These are phyloP conservation scores for Mycteria americana DNA, from an alignment of 2,797 vertebrate species.

Conservation along the genomic window DNA sequence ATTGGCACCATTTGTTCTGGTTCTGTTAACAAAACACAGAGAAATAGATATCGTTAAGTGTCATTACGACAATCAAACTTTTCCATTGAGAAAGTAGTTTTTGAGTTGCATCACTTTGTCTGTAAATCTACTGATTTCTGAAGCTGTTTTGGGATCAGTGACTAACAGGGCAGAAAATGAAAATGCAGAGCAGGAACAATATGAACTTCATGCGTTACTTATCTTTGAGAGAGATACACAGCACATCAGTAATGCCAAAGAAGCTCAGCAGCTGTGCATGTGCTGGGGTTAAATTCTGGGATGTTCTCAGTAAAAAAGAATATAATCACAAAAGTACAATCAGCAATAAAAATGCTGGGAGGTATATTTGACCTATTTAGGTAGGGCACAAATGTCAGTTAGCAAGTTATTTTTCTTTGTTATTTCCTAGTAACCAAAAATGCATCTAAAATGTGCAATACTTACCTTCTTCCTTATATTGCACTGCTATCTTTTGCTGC, in stretches of 20 bases:
- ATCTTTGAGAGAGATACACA: neutral
- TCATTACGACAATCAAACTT: neutral
- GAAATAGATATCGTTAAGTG: neutral
- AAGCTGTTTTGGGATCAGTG: conserved; percentile 32
- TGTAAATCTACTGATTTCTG: conserved; percentile 30
- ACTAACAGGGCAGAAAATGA: conserved; percentile 38
- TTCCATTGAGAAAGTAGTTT: neutral
- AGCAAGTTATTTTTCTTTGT: neutral
- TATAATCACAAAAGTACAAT: neutral
- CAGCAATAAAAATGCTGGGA: neutral
- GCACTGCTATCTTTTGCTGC: neutral
- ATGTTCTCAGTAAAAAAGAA: neutral
- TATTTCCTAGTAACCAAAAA: neutral
- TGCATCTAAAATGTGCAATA: neutral
- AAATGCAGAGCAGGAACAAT: conserved; percentile 20
- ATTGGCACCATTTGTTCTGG: conserved; percentile 1
- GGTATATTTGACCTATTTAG: neutral
- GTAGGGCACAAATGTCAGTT: neutral
- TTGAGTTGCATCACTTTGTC: neutral
- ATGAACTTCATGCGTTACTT: neutral
- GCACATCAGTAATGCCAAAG: neutral
- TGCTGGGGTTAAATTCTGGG: neutral
- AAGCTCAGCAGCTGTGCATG: neutral
- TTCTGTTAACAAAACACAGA: neutral
- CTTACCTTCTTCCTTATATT: neutral